Base-by-base conservation (phyloP, 2,888 invertebrate genomes). In the Volucella inanis region DNA sequence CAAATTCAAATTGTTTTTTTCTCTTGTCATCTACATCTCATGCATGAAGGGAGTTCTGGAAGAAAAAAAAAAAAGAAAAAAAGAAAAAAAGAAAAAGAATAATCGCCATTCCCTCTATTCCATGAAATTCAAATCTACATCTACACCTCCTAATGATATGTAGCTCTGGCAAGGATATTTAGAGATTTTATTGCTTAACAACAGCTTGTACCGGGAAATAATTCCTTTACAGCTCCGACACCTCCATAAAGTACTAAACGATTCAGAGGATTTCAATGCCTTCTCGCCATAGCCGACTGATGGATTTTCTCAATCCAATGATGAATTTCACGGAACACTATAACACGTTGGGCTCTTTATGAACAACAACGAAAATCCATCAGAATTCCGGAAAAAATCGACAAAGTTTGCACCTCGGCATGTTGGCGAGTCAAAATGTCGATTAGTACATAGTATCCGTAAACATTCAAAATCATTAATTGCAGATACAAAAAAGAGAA, bases 191-290 rank as follows among this genome's bases (percentile, higher is more conserved):
- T 85, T 85, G 76, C 55, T 72, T 72, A 81, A 65, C 71, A 57
- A 54, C 70, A 68, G 31, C 39, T 77, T 76, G 71, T 81, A 85
- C 85, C 70, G 45, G 77, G 85, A 85, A 85, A 71, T 85, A 49
- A 81, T 76, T 67, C 49, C 72, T 84, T 84, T 87, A 79, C 65
- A 49, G 74, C 75, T 15, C 79, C 77, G 39, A 83, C 79, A 87
- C 87, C 84, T 87, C 87, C 64, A 87, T 87, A 87, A 87, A 87
- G 43, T 87, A 84, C 87, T 87, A 76, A 87, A 87, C 84, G 84
- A 84, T 84, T 72, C 52, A 72, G 47, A 84, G 52, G 57, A 71
- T 55, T 50, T 55, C 65, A 79, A 78, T 68, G 41, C 79, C 49
- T 41, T 55, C 49, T 70, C 64, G 75, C 61, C 52, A 14, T 59